Evolutionary conservation across 2,888 invertebrate species (phyloP), one percentile per base, ranked within the genome.

Genomic region (Girardia tigrina): DNA sequence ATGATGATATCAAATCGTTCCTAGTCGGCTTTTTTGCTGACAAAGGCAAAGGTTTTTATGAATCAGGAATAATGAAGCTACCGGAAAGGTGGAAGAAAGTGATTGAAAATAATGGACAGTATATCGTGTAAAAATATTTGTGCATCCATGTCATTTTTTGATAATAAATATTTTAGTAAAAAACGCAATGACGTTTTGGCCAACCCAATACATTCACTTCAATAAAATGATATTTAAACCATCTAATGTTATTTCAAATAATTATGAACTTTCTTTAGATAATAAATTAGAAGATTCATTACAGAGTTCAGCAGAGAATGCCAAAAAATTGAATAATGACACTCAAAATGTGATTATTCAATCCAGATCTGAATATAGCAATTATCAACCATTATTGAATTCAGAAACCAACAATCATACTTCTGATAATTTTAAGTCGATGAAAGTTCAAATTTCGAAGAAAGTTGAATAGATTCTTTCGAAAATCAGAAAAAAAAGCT

Each of bases 401-500:
- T 4, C 4, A 4, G n/a, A 12, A 56, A 8, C 20, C 23, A n/a
- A 12, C n/a, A n/a, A 23, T 4, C 4, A 16, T 56, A 23, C 23
- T 12, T 12, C 4, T 56, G 56, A 56, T n/a, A 4, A 8, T 56
- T 56, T 16, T 12, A 56, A 56, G 56, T 4, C n/a, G 4, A 56
- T 20, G 4, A 56, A 56, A 56, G 23, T 20, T n/a, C 56, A 56
- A 36, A 36, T 12, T 56, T 4, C 23, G 4, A 56, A 56, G 4
- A 56, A 56, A 56, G 23, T 12, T 56, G 8, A 6, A 56, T n/a
- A 6, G n/a, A 56, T 56, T 56, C 56, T 56, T 56, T 4, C 23
- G 56, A 56, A 56, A 56, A 56, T n/a, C 56, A 56, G 56, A 56
- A 56, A 56, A 56, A 56, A 23, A 16, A 56, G n/a, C n/a, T 23